Evolutionary conservation across 2,888 invertebrate species (phyloP).

Genomic region (Adineta ricciae): DNA sequence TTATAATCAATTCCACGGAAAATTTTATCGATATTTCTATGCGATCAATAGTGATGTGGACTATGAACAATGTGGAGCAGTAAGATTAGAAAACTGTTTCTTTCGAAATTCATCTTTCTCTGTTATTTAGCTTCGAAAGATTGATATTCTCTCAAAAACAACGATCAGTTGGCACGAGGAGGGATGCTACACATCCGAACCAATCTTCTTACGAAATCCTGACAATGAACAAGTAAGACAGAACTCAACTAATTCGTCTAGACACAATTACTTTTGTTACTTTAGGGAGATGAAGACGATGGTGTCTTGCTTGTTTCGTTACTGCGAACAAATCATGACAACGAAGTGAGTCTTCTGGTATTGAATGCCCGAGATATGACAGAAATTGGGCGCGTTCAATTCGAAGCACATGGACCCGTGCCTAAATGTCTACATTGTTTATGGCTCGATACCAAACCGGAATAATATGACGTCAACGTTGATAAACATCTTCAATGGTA

Average conservation of each 20-base stretch:
- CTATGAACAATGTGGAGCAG: not conserved
- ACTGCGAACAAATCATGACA: not conserved
- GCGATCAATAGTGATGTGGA: not conserved
- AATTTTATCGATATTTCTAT: constrained; percentile 1
- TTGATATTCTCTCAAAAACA: not conserved
- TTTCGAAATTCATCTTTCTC: not conserved
- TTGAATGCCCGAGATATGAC: not conserved
- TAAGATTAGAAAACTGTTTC: not conserved
- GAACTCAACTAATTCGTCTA: not conserved
- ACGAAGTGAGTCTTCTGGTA: not conserved
- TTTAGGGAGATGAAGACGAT: not conserved
- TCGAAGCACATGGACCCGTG: not conserved
- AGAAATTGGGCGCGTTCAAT: not conserved
- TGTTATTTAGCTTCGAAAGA: not conserved
- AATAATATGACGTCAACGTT: too few species aligned
- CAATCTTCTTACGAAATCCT: not conserved
- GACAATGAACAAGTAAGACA: not conserved
- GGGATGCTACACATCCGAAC: not conserved
- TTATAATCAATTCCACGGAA: not conserved
- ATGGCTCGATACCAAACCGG: not conserved
- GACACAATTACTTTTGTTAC: not conserved
- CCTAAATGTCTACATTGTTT: not conserved
- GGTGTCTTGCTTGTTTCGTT: not conserved
- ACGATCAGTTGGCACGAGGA: not conserved
- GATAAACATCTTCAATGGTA: too few species aligned